Evolutionary conservation across 2,113 vertebrate genomes (phyloP).

Genomic region (Empidonax alnorum): DNA sequence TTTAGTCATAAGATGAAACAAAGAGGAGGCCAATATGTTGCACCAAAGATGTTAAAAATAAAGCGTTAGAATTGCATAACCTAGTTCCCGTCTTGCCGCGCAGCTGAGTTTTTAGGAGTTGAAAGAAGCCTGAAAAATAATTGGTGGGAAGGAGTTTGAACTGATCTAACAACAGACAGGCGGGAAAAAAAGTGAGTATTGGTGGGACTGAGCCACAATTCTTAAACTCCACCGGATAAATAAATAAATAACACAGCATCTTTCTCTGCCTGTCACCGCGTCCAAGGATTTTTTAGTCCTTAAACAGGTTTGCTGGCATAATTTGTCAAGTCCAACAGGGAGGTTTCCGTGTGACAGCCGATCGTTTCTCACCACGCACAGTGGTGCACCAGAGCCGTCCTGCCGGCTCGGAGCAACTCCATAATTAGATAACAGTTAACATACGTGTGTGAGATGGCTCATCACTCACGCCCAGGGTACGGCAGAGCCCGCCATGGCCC

Average conservation of each 20-base stretch:
- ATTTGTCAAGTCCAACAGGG: slow-evolving; percentile 51
- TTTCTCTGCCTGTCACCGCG: slow-evolving; percentile 44
- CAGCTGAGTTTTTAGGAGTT: slow-evolving; percentile 39
- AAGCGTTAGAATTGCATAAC: slow-evolving; percentile 57
- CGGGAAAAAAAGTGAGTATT: neutral
- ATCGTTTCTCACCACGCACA: slow-evolving; percentile 15
- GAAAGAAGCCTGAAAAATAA: slow-evolving; percentile 41
- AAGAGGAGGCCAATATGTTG: slow-evolving; percentile 57
- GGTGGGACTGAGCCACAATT: neutral
- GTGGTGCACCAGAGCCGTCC: neutral
- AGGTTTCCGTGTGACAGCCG: slow-evolving; percentile 27
- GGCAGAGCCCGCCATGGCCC: neutral
- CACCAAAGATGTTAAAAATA: slow-evolving; percentile 67
- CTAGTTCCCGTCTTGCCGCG: neutral
- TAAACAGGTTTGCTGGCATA: slow-evolving; percentile 64
- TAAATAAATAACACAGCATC: slow-evolving; percentile 26
- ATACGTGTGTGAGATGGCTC: neutral
- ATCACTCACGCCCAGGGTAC: slow-evolving; percentile 13
- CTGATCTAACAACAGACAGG: neutral
- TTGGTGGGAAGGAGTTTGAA: slow-evolving; percentile 8
- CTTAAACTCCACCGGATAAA: neutral
- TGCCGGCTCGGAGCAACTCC: slow-evolving; percentile 5
- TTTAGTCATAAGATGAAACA: slow-evolving; percentile 54
- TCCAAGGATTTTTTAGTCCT: slow-evolving; percentile 66
- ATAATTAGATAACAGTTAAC: slow-evolving; percentile 58